Evolutionary conservation across 2,113 vertebrate genomes (phyloP).

Genomic region (Stigmatopora argus): DNA sequence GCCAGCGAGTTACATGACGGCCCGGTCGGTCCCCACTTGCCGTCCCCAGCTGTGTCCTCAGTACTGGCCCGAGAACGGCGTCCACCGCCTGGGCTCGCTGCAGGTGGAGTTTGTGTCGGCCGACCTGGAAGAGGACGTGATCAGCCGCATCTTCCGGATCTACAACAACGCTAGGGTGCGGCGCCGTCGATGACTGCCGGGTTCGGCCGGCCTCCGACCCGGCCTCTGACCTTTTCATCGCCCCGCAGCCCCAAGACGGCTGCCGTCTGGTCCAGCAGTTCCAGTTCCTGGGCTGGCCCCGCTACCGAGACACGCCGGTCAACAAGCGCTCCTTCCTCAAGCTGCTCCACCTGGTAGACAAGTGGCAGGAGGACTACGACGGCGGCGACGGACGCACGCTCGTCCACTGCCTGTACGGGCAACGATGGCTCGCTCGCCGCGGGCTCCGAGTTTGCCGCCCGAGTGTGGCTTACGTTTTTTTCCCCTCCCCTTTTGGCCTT

Average conservation of each 20-base stretch:
- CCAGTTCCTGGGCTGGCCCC: conserved; percentile 96
- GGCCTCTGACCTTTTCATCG: not conserved
- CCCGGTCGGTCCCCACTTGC: not conserved
- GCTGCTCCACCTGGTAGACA: conserved; percentile 91
- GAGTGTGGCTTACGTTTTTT: no score
- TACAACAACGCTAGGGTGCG: conserved; percentile 91
- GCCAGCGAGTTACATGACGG: no score
- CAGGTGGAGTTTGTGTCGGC: conserved; percentile 98
- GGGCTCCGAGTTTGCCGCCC: no score
- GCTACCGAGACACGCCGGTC: conserved; percentile 89
- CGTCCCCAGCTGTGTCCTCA: conserved; percentile 87
- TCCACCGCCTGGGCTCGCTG: conserved; percentile 89
- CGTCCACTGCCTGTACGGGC: conserved; percentile 89
- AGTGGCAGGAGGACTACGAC: conserved; percentile 95
- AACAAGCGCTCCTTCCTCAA: conserved; percentile 95
- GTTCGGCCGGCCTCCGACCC: not conserved
- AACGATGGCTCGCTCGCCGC: not conserved
- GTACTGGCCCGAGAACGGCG: conserved; percentile 97
- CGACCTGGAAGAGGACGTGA: conserved; percentile 94
- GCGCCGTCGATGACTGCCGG: no score
- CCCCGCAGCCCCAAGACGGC: conserved; percentile 84
- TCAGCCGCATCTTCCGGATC: conserved; percentile 96
- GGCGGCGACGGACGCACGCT: conserved; percentile 91
- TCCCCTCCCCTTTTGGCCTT: no score
- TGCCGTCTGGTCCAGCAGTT: conserved; percentile 98